Base-by-base conservation (phyloP, 2,888 invertebrate genomes). In the Lysandra bellargus region DNA sequence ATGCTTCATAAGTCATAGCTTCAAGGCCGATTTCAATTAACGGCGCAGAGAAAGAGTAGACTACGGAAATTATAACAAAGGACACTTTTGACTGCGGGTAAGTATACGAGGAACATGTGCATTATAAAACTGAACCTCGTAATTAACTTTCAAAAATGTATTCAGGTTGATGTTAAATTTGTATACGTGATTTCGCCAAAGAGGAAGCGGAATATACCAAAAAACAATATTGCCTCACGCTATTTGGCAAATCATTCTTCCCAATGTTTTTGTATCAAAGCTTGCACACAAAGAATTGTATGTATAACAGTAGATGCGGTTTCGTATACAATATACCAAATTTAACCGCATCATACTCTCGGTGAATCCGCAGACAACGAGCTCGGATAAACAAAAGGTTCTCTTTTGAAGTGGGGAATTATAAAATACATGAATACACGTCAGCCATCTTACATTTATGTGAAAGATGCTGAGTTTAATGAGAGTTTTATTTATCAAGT, bases 401-500 rank as follows among this genome's bases (percentile, higher is more conserved):
- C 64, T 69, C 64, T 69, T 69, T 69, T 80, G 73, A 40, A 40
- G 73, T 73, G 73, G 40, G 37, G 75, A 53, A 81, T 76, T 79
- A 37, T 79, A 79, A 73, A 80, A 80, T 77, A 73, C 57, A 75
- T 33, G n/a, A 72, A 57, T 33, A 79, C 17, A 37, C 33, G 4
- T 23, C 49, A 30, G 49, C 49, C 40, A 44, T 74, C 75, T 75
- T 53, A 75, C 49, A 49, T 75, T 75, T 53, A 90, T 87, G 89
- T 88, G 86, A 85, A 88, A 88, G 88, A 92, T 90, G 88, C 88
- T 89, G 88, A 82, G 87, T 87, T 90, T 92, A 92, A 93, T 93
- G 93, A 92, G 92, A 91, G 87, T 91, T 92, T 91, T 92, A 92
- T 92, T 92, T 92, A 91, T 92, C 91, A 92, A 91, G 88, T 91